Percentiles rank a stretch among this genome's conserved stretches.
phyloP scores from a whole-genome alignment of 2,113 vertebrate genomes.

The Polypterus bichir region DNA sequence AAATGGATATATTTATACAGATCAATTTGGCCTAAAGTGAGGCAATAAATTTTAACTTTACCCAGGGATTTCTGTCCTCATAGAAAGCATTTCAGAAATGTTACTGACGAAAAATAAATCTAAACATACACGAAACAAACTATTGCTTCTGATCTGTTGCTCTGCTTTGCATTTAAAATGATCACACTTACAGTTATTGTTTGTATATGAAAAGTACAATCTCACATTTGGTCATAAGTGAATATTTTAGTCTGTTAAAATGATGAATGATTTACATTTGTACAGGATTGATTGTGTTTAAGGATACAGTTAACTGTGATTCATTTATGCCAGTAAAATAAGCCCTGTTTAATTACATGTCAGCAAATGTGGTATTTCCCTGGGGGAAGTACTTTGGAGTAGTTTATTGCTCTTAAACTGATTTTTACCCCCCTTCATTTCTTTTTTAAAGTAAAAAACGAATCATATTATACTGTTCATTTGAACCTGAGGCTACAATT shows the following conservation, averaged over 20 bases:
- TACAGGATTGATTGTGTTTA: conserved; percentile 3
- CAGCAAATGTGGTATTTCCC: conserved; percentile 4
- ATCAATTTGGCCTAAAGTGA: conserved; percentile 26
- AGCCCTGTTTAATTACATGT: background rate
- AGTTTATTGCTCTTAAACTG: too few relatives aligned
- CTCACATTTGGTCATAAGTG: too few relatives aligned
- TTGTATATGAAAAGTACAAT: too few relatives aligned
- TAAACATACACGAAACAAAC: too few relatives aligned
- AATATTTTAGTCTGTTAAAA: too few relatives aligned
- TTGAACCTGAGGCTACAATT: too few relatives aligned
- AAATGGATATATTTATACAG: conserved; percentile 40
- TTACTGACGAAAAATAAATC: conserved; percentile 28
- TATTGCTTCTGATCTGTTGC: too few relatives aligned
- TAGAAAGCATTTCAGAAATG: conserved; percentile 44
- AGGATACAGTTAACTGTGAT: background rate
- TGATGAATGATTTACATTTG: background rate
- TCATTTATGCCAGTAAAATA: background rate
- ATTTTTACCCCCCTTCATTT: too few relatives aligned
- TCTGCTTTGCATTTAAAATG: too few relatives aligned
- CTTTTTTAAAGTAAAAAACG: too few relatives aligned
- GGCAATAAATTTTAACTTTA: conserved; percentile 35
- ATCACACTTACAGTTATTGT: too few relatives aligned
- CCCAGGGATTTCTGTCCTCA: conserved; percentile 33
- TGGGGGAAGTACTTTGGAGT: background rate
- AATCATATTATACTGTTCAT: too few relatives aligned